Conservation (phyloP, 2,797 vertebrate species). For the Oryzias sinensis region DNA sequence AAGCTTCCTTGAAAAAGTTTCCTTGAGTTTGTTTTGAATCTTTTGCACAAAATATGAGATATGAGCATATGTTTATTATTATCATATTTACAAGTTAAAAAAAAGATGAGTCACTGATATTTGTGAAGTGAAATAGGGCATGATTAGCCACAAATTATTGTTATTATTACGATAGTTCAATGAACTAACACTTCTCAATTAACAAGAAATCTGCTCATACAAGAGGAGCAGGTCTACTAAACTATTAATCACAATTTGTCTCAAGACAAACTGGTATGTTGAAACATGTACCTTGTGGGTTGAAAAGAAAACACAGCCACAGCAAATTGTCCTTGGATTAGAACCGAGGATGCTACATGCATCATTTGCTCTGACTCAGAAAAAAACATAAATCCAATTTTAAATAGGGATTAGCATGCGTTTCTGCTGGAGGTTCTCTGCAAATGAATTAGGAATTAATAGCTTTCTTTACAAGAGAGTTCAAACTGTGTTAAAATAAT, state of each 20-base stretch:
- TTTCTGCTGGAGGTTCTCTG: slow-evolving; percentile 15
- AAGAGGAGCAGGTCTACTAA: slow-evolving; percentile 38
- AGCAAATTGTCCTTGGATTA: slow-evolving; percentile 17
- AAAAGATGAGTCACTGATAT: too few relatives aligned
- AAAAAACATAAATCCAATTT: slow-evolving; percentile 30
- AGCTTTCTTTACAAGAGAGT: slow-evolving; percentile 9
- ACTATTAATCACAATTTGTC: slow-evolving; percentile 26
- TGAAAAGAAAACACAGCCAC: slow-evolving; percentile 9
- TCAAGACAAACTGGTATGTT: slow-evolving; percentile 9
- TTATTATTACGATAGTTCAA: too few relatives aligned
- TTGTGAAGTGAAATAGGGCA: too few relatives aligned
- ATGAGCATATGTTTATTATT: too few relatives aligned
- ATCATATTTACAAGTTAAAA: too few relatives aligned
- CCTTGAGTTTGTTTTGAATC: too few relatives aligned
- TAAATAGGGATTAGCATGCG: slow-evolving; percentile 28
- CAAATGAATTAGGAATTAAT: slow-evolving; percentile 29
- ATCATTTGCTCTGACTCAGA: slow-evolving; percentile 18
- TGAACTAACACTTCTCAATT: not conserved
- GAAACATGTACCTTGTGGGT: slow-evolving; percentile 13
- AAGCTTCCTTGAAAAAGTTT: too few relatives aligned
- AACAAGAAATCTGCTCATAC: slow-evolving; percentile 20
- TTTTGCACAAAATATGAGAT: too few relatives aligned
- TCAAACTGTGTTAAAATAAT: slow-evolving; percentile 4
- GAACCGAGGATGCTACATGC: slow-evolving; percentile 21
- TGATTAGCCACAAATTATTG: too few relatives aligned